Conservation (phyloP, 2,113 vertebrate species). For the Aepyceros melampus region DNA sequence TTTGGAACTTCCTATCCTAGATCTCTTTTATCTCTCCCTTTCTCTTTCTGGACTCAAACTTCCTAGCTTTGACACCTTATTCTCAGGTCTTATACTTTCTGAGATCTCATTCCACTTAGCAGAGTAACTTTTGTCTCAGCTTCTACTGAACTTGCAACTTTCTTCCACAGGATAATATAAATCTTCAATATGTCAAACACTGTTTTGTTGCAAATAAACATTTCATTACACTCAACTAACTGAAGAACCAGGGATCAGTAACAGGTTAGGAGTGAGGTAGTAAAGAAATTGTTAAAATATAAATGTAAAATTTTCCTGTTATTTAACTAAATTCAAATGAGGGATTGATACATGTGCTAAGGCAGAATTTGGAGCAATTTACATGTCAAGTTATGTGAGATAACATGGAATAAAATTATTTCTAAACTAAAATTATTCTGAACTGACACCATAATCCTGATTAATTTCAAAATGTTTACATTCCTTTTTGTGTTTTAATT, state of each 20-base stretch:
- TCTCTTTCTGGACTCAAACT: background rate
- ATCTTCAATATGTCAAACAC: background rate
- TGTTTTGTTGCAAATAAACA: background rate
- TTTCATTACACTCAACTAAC: background rate
- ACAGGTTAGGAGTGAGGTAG: background rate
- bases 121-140: background rate
- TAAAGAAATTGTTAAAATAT: background rate
- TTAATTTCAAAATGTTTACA: background rate
- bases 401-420: background rate
- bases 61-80: background rate
- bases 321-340: conserved; percentile 40
- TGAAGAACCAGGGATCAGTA: background rate
- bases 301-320: background rate
- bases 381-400: background rate
- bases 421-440: background rate
- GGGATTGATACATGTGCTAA: background rate
- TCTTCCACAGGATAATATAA: background rate
- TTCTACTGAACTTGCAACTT: background rate
- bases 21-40: background rate
- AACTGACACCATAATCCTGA: background rate
- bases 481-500: background rate
- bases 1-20: fast-evolving
- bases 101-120: background rate
- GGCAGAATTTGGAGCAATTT: conserved; percentile 24
- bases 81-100: background rate